Conservation (phyloP, 2,113 vertebrate species). For the Mugil cephalus region DNA sequence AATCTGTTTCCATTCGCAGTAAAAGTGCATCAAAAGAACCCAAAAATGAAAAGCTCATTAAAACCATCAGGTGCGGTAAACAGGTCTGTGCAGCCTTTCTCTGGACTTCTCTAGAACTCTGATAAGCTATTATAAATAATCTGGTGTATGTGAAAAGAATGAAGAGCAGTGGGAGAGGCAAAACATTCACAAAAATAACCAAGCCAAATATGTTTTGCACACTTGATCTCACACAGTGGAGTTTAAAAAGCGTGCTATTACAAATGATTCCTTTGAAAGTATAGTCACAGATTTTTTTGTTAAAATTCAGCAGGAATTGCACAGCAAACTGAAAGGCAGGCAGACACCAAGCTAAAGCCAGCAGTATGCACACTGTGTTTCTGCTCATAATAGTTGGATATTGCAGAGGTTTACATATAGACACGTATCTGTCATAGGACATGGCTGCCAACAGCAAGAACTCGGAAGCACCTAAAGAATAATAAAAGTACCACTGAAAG, state of each 20-base stretch:
- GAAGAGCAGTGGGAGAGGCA: not conserved
- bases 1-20: not conserved
- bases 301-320: not conserved
- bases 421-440: too few species aligned
- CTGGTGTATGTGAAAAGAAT: not conserved
- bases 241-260: not conserved
- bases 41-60: not conserved
- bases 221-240: not conserved
- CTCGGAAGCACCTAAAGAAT: too few species aligned
- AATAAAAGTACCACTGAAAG: too few species aligned
- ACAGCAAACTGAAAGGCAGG: not conserved
- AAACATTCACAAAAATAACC: not conserved
- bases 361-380: too few species aligned
- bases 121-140: too few species aligned
- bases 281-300: not conserved
- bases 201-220: not conserved
- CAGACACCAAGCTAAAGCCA: not conserved
- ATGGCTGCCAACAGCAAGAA: too few species aligned
- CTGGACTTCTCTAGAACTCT: too few species aligned
- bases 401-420: too few species aligned
- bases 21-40: not conserved
- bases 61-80: not conserved
- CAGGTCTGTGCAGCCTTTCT: too few species aligned
- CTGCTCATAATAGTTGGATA: too few species aligned
- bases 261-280: conserved; percentile 11